These are phyloP conservation scores for Oxyura jamaicensis DNA, from an alignment of 2,113 vertebrate species.

Conservation along the genomic window DNA sequence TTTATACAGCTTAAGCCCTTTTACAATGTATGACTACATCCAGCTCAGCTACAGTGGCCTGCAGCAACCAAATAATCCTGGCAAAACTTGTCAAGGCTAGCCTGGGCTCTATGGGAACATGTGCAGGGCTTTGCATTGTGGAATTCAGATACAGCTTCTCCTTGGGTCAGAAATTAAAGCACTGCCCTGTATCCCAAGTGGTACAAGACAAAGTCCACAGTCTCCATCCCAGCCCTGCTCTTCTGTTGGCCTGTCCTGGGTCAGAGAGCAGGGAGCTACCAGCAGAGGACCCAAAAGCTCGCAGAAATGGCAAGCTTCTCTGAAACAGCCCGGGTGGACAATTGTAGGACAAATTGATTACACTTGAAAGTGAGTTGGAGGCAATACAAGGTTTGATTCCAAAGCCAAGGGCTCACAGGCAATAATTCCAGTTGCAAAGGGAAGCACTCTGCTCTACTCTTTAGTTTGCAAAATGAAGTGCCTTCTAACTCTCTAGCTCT, in stretches of 20 bases:
- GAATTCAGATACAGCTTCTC: neutral
- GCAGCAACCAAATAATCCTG: neutral
- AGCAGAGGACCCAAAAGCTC: neutral
- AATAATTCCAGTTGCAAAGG: neutral
- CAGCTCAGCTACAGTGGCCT: neutral
- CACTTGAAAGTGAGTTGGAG: neutral
- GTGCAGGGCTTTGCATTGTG: neutral
- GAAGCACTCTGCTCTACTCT: neutral
- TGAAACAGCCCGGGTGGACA: neutral
- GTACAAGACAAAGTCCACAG: neutral
- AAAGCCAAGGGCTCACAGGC: neutral
- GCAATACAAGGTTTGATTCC: neutral
- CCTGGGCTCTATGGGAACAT: neutral
- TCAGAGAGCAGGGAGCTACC: neutral
- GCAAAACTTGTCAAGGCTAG: slow-evolving; percentile 3
- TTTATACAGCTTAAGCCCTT: slow-evolving; percentile 13
- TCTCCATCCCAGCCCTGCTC: neutral
- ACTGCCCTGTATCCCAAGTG: neutral
- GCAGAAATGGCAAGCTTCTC: neutral
- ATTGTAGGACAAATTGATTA: neutral
- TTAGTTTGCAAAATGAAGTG: neutral
- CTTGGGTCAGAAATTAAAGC: neutral
- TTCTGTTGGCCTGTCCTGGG: rapidly evolving
- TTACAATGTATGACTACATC: neutral
- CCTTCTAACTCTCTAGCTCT: neutral